These are phyloP conservation scores for Pipistrellus pipistrellus DNA, from an alignment of 2,797 vertebrate genomes.

Conservation along the genomic window DNA sequence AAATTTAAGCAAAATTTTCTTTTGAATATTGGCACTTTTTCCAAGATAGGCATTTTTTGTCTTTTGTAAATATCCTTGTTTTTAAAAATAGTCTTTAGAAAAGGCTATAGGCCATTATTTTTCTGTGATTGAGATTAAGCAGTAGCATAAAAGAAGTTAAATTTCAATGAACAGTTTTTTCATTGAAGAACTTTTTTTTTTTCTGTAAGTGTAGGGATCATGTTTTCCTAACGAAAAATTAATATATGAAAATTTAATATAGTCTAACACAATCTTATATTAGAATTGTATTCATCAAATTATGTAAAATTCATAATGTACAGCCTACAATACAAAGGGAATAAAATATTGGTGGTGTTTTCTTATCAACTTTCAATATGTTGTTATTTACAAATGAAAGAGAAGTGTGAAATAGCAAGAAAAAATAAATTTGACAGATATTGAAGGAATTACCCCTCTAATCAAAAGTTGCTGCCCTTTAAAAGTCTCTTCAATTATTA, in stretches of 20 bases:
- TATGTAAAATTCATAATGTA: background rate
- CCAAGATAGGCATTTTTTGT: background rate
- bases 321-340: background rate
- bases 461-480: slow-evolving; percentile 21
- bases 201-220: background rate
- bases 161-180: background rate
- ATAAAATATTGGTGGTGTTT: background rate
- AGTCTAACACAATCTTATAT: background rate
- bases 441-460: slow-evolving; percentile 40
- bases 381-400: background rate
- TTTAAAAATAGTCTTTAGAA: background rate
- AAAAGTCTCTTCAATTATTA: background rate
- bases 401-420: background rate
- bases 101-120: background rate
- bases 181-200: background rate
- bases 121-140: slow-evolving; percentile 1
- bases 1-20: slow-evolving; percentile 31
- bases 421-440: background rate
- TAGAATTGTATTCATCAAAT: background rate
- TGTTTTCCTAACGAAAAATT: background rate
- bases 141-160: background rate
- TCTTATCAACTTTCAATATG: background rate
- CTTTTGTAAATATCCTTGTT: background rate
- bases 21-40: slow-evolving; percentile 22
- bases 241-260: background rate